phyloP scores from a whole-genome alignment of 2,888 invertebrate genomes.

The Mythimna loreyi region DNA sequence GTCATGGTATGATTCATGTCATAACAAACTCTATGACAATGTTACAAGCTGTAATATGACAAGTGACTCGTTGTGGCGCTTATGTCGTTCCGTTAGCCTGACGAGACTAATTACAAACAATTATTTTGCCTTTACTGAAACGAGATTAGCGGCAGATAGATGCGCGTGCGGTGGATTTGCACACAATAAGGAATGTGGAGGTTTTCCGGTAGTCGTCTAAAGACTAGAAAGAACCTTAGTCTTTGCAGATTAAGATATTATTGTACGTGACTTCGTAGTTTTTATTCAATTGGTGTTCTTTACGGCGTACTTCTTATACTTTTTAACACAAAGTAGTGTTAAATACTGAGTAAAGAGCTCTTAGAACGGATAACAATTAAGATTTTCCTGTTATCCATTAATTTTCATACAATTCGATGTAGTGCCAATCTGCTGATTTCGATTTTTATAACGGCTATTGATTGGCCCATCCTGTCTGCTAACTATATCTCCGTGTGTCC shows the following conservation, averaged over 20 bases:
- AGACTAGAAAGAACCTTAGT: background rate
- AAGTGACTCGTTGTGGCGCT: constrained; percentile 19
- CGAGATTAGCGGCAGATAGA: constrained; percentile 58
- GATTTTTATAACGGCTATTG: constrained; percentile 39
- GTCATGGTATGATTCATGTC: constrained; percentile 47
- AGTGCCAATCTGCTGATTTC: constrained; percentile 26
- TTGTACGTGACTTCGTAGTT: constrained; percentile 30
- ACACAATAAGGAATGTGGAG: constrained; percentile 56
- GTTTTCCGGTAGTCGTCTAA: constrained; percentile 41
- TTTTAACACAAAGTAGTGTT: constrained; percentile 29
- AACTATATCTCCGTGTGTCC: constrained; percentile 54
- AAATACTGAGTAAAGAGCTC: background rate
- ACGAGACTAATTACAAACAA: constrained; percentile 54
- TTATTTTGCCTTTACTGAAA: constrained; percentile 62
- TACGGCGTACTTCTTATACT: background rate
- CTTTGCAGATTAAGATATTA: constrained; percentile 43
- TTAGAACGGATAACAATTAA: background rate
- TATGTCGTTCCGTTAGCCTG: constrained; percentile 34
- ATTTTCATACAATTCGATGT: constrained; percentile 21
- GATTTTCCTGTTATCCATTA: constrained; percentile 7
- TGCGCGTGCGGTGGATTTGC: constrained; percentile 54
- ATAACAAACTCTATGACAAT: constrained; percentile 35
- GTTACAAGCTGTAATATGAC: constrained; percentile 32
- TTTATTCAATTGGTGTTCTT: constrained; percentile 5
- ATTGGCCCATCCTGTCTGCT: constrained; percentile 39